Evolutionary conservation across 1,140 invertebrate species (phyloP).

Genomic region (Oreohelix idahoensis): DNA sequence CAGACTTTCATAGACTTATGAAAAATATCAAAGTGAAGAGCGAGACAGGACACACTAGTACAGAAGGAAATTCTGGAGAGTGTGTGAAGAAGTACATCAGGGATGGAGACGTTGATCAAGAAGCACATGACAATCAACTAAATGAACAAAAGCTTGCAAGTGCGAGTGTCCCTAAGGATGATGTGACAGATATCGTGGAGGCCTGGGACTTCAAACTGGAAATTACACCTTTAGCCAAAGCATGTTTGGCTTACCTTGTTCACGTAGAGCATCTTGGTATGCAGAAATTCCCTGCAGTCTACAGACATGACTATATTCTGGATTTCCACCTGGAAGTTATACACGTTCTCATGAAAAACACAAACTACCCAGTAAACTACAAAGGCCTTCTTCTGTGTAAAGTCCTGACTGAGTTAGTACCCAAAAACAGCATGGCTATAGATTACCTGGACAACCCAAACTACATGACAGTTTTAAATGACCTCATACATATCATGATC

Average conservation of each 20-base stretch:
- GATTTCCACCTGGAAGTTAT: conserved; percentile 77
- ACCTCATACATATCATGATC: conserved; percentile 73
- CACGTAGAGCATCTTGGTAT: conserved; percentile 76
- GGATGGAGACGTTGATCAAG: conserved; percentile 12
- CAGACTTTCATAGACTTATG: conserved; percentile 52
- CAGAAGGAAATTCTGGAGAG: conserved; percentile 5
- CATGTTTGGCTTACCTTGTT: conserved; percentile 79
- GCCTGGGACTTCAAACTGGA: conserved; percentile 46
- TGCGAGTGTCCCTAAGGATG: background rate
- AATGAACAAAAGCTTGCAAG: conserved; percentile 27
- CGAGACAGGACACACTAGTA: background rate
- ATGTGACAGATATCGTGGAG: conserved; percentile 36
- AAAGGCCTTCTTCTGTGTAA: conserved; percentile 80
- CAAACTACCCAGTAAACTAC: conserved; percentile 76
- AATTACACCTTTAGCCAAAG: conserved; percentile 73
- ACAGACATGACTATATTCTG: conserved; percentile 79
- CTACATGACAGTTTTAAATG: conserved; percentile 24
- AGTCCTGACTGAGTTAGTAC: conserved; percentile 74
- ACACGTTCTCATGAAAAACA: conserved; percentile 76
- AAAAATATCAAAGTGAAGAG: conserved; percentile 2
- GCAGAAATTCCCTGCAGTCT: conserved; percentile 79
- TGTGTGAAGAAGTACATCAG: background rate
- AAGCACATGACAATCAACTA: conserved; percentile 41
- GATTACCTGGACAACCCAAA: conserved; percentile 29
- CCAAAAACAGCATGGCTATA: conserved; percentile 71